Evolutionary conservation across 1,140 invertebrate genomes (phyloP), one percentile per base, ranked within the genome.

Genomic region (Drosophila carrolli): DNA sequence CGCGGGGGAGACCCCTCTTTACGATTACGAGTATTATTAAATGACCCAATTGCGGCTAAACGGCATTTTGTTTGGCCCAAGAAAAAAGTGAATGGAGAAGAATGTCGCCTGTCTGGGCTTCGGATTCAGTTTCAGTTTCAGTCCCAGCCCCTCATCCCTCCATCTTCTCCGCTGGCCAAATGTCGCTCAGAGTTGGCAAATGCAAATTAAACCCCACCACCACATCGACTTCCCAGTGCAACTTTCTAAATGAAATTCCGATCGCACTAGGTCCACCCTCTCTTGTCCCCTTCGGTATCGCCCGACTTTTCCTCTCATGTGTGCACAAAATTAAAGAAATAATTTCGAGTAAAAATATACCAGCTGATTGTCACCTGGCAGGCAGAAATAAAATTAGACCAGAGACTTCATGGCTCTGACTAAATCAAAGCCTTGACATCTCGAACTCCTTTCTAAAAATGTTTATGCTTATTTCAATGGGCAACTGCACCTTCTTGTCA

Each of bases 251-350:
- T 85, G 38, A 78, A 85, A 85, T 85, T 85, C 81, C 82, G 43
- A 85, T 82, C 75, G 71, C 75, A 67, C 62, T 51, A 55, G 55
- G 56, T 38, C 38, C 47, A 68, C 40, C 41, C 46, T 62, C 56
- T 54, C 63, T 59, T 13, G 32, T 54, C 38, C 47, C 8, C 19
- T 13, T 23, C 27, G 19, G 35, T 29, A 35, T 43, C 16, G 29
- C n/a, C 32, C 59, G 58, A 59, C 62, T 29, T 51, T 43, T 48
- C 41, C 13, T 16, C 29, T 51, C 53, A 71, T 70, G 68, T 89
- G 80, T 78, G 84, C 48, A 57, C 60, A 90, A 89, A 90, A 90
- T 89, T 89, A 89, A 89, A 70, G 73, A 89, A 89, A 89, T 89
- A 90, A 89, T 90, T 89, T 89, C 40, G 63, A 55, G 77, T 51